phyloP scores from a whole-genome alignment of 1,140 invertebrate genomes.

The Atta texana region DNA sequence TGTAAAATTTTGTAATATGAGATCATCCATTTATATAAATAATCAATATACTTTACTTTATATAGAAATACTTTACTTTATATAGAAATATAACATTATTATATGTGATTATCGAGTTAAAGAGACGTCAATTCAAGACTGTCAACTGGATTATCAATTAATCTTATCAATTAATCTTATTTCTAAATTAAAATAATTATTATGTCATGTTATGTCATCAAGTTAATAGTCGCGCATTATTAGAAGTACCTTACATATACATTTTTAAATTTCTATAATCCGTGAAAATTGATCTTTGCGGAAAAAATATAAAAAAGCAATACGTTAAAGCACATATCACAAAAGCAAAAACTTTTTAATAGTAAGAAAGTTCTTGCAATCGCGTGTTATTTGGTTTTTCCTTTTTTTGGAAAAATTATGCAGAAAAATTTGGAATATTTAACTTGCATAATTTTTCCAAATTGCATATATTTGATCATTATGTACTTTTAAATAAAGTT shows the following conservation, averaged over 20 bases:
- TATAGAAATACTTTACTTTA: background rate
- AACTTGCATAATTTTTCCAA: background rate
- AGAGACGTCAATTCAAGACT: background rate
- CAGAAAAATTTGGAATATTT: background rate
- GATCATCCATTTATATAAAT: slow-evolving; percentile 13
- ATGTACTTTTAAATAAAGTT: background rate
- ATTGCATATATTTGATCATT: background rate
- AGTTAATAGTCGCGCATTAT: background rate
- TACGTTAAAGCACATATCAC: background rate
- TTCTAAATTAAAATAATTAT: slow-evolving; percentile 33
- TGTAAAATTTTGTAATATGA: slow-evolving; percentile 4
- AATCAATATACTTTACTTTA: background rate
- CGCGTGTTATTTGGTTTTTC: background rate
- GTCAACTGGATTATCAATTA: background rate
- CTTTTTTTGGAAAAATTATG: slow-evolving; percentile 11
- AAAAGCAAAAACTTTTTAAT: slow-evolving; percentile 5
- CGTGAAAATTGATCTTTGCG: background rate
- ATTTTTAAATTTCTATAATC: background rate
- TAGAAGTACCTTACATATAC: background rate
- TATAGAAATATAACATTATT: slow-evolving; percentile 9
- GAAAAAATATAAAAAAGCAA: background rate
- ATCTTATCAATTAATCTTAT: slow-evolving; percentile 5
- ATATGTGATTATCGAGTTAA: background rate
- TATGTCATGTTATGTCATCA: background rate
- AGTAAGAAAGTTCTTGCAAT: background rate